Conservation (phyloP, 2,888 invertebrate species). For the Drosophila eohydei region DNA sequence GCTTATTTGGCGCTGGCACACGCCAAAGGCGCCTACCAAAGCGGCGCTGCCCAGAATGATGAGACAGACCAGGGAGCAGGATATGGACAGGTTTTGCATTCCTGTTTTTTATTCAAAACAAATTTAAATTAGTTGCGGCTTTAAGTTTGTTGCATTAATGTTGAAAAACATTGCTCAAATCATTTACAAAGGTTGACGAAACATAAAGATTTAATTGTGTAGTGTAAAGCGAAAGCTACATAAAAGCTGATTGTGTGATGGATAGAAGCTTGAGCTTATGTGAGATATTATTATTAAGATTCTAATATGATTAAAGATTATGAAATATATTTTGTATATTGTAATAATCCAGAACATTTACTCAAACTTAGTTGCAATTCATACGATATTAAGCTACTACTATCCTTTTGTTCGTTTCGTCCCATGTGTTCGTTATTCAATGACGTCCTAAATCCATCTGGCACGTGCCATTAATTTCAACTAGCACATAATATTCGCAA, state of each 20-base stretch:
- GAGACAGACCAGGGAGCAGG: constrained; percentile 95
- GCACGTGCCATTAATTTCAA: constrained; percentile 2
- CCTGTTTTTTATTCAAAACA: constrained; percentile 85
- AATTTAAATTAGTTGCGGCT: constrained; percentile 11
- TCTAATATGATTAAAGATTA: neutral
- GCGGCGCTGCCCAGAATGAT: constrained; percentile 95
- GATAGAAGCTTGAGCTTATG: neutral
- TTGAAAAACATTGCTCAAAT: neutral
- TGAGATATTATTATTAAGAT: no score
- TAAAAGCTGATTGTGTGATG: neutral
- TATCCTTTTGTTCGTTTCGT: neutral
- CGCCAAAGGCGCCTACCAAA: constrained; percentile 94
- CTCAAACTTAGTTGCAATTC: neutral
- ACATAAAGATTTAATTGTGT: neutral
- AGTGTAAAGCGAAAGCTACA: constrained; percentile 22
- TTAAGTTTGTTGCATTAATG: neutral
- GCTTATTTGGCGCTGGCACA: constrained; percentile 96
- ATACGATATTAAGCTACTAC: no score
- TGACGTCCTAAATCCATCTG: neutral
- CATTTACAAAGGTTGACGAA: constrained; percentile 22
- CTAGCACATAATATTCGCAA: constrained; percentile 31
- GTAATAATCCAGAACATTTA: neutral
- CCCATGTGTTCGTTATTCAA: constrained; percentile 1
- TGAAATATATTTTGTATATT: neutral
- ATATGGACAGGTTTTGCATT: constrained; percentile 98